phyloP scores from a whole-genome alignment of 2,888 invertebrate genomes.

The Acleris emargana region DNA sequence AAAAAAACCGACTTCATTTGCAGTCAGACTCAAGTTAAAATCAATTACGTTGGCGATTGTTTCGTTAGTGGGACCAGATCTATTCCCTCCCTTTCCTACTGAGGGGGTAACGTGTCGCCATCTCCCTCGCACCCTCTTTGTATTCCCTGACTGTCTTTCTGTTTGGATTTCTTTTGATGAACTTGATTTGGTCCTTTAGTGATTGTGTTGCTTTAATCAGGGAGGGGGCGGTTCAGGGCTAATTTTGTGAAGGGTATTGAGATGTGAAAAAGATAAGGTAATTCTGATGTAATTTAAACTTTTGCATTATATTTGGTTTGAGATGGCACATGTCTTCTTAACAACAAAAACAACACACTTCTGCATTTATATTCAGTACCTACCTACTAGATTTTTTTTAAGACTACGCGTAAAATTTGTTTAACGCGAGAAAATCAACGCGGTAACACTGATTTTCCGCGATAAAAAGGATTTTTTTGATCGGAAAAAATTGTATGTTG shows the following conservation, averaged over 20 bases:
- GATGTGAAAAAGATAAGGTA: not conserved
- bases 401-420: no score
- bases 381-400: no score
- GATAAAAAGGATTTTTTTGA: no score
- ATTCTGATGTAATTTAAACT: no score
- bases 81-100: constrained; percentile 59
- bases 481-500: no score
- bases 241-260: not conserved
- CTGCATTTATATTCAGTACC: no score
- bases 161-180: constrained; percentile 82
- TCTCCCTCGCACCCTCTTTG: constrained; percentile 57
- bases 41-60: constrained; percentile 82
- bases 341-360: no score
- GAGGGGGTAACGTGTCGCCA: constrained; percentile 23
- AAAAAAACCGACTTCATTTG: constrained; percentile 62
- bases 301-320: no score
- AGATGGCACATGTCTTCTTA: no score
- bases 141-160: constrained; percentile 62
- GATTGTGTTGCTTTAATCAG: constrained; percentile 45
- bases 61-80: constrained; percentile 78
- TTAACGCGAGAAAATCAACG: no score
- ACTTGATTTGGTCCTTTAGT: constrained; percentile 56
- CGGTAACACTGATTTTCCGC: no score
- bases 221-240: not conserved
- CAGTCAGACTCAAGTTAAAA: constrained; percentile 76